phyloP scores from a whole-genome alignment of 2,888 invertebrate genomes.

The Philhelius pedissequus region DNA sequence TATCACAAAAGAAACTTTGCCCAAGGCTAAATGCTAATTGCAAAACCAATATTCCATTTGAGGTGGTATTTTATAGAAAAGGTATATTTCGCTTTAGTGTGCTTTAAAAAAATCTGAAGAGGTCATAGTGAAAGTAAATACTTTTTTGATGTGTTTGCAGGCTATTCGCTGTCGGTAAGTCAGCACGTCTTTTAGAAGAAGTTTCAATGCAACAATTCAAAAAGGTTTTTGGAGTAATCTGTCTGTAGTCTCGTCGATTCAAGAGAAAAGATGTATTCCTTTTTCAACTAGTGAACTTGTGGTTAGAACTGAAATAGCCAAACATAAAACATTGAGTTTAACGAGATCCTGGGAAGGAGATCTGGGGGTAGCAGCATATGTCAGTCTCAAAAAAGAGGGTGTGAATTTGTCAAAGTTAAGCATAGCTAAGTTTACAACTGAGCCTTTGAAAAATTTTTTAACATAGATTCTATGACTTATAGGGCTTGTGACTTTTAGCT shows the following conservation, averaged over 20 bases:
- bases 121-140: background rate
- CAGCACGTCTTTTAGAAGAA: background rate
- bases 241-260: background rate
- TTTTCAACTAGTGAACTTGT: background rate
- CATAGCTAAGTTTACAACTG: too few relatives aligned
- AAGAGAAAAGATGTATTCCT: background rate
- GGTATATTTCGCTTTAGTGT: background rate
- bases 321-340: background rate
- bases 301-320: background rate
- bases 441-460: too few relatives aligned
- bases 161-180: background rate
- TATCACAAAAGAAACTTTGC: background rate
- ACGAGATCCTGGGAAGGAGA: background rate
- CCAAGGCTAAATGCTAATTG: constrained; percentile 8
- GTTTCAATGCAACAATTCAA: background rate
- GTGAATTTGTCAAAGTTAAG: too few relatives aligned
- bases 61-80: background rate
- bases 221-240: background rate
- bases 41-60: constrained; percentile 17
- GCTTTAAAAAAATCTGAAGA: background rate
- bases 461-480: too few relatives aligned
- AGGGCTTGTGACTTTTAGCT: too few relatives aligned
- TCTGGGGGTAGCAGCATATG: too few relatives aligned
- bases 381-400: too few relatives aligned
- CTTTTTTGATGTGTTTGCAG: background rate